Percentiles rank a stretch among this genome's conserved stretches.
phyloP scores from a whole-genome alignment of 2,797 vertebrate species.

The Percopsis omiscomaycus region DNA sequence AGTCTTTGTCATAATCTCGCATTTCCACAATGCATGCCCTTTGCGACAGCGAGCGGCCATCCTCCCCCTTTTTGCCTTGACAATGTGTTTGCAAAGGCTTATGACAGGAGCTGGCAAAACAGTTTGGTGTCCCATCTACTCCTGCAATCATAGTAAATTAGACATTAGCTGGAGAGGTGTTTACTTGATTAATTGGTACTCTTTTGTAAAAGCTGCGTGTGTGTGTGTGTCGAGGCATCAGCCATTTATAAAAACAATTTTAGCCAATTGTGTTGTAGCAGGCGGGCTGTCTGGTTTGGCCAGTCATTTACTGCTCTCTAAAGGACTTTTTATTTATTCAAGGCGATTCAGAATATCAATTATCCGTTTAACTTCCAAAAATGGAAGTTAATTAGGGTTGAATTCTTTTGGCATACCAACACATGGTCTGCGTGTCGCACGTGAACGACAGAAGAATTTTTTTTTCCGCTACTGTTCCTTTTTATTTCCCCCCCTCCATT shows the following conservation, averaged over 20 bases:
- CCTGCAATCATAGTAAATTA: slow-evolving; percentile 30
- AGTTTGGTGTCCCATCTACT: slow-evolving; percentile 12
- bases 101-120: slow-evolving; percentile 41
- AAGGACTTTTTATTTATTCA: slow-evolving; percentile 49
- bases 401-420: slow-evolving; percentile 23
- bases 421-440: slow-evolving; percentile 37
- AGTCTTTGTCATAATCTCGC: slow-evolving; percentile 61
- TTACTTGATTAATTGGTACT: slow-evolving; percentile 63
- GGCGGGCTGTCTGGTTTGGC: slow-evolving; percentile 19
- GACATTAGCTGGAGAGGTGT: slow-evolving; percentile 54
- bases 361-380: slow-evolving; percentile 16
- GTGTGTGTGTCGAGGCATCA: slow-evolving; percentile 37
- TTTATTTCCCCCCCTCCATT: slow-evolving; percentile 6
- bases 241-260: slow-evolving; percentile 37
- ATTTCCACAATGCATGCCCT: slow-evolving; percentile 53
- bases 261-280: slow-evolving; percentile 22
- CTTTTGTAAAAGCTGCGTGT: slow-evolving; percentile 42
- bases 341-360: slow-evolving; percentile 51
- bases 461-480: background rate
- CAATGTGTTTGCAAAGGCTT: slow-evolving; percentile 40
- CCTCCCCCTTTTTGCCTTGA: slow-evolving; percentile 42
- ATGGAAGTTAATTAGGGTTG: slow-evolving; percentile 60
- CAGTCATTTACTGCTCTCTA: slow-evolving; percentile 33
- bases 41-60: slow-evolving; percentile 48
- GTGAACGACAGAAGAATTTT: slow-evolving; percentile 3